phyloP scores from a whole-genome alignment of 2,113 vertebrate species.

The Nerophis ophidion region DNA sequence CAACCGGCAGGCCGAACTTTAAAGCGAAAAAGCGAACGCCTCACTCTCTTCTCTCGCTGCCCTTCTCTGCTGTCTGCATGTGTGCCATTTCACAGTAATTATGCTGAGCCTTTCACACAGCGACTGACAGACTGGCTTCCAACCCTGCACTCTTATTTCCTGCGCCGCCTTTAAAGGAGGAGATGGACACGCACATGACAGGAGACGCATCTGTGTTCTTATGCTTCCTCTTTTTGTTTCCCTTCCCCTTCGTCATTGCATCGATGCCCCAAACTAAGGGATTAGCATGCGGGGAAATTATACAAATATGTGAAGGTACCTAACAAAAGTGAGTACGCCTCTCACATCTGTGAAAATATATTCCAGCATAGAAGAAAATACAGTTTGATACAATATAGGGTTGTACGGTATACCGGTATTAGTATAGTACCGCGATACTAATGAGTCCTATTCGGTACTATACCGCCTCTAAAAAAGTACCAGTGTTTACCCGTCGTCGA shows the following conservation, averaged over 20 bases:
- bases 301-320: no score
- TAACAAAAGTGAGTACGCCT: no score
- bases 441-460: no score
- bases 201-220: conserved; percentile 4
- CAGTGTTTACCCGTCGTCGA: no score
- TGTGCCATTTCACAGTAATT: conserved; percentile 70
- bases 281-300: no score
- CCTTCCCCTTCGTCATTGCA: conserved; percentile 6
- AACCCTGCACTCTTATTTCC: conserved; percentile 44
- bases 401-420: no score
- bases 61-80: conserved; percentile 49
- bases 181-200: conserved; percentile 10
- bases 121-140: conserved; percentile 57
- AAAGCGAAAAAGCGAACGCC: neutral
- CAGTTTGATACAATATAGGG: no score
- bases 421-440: no score
- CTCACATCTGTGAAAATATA: no score
- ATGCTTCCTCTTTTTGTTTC: conserved; percentile 23
- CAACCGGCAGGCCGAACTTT: conserved; percentile 58
- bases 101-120: conserved; percentile 66
- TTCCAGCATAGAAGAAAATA: no score
- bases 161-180: conserved; percentile 27
- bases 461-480: no score
- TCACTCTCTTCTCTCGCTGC: conserved; percentile 21
- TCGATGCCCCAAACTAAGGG: no score